Conservation (phyloP, 1,140 invertebrate genomes). For the Cyrtorhinus lividipennis region DNA sequence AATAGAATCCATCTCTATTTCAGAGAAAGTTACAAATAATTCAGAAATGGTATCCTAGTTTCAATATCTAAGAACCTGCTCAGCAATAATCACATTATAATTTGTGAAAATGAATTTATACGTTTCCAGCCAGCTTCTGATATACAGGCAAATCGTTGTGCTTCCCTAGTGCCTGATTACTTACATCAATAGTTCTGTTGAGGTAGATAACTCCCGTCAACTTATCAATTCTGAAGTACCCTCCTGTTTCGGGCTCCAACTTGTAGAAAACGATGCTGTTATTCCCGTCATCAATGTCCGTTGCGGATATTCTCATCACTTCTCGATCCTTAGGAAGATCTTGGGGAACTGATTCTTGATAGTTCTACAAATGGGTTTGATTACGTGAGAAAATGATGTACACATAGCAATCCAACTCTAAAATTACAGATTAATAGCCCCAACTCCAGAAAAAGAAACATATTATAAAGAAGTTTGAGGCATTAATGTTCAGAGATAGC, state of each 20-base stretch:
- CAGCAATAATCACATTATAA: too few species aligned
- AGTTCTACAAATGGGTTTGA: conserved; percentile 42
- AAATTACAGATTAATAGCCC: neutral
- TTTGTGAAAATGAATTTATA: too few species aligned
- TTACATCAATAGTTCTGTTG: conserved; percentile 52
- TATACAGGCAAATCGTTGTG: too few species aligned
- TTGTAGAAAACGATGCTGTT: conserved; percentile 59
- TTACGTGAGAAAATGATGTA: too few species aligned
- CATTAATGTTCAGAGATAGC: neutral
- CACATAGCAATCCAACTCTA: neutral
- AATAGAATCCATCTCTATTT: too few species aligned
- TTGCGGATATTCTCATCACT: conserved; percentile 75
- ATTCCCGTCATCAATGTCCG: conserved; percentile 72
- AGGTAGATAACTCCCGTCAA: conserved; percentile 65
- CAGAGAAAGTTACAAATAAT: too few species aligned
- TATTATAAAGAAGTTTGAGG: neutral
- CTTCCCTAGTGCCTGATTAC: too few species aligned
- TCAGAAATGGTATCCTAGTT: too few species aligned
- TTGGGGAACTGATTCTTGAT: conserved; percentile 57
- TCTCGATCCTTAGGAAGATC: conserved; percentile 50
- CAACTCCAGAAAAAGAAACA: neutral
- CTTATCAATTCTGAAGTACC: conserved; percentile 61
- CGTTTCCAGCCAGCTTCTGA: too few species aligned
- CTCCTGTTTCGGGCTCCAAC: conserved; percentile 40
- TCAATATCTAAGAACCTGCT: too few species aligned